Evolutionary conservation across 2,797 vertebrate species (phyloP).

Genomic region (Okamejei kenojei): DNA sequence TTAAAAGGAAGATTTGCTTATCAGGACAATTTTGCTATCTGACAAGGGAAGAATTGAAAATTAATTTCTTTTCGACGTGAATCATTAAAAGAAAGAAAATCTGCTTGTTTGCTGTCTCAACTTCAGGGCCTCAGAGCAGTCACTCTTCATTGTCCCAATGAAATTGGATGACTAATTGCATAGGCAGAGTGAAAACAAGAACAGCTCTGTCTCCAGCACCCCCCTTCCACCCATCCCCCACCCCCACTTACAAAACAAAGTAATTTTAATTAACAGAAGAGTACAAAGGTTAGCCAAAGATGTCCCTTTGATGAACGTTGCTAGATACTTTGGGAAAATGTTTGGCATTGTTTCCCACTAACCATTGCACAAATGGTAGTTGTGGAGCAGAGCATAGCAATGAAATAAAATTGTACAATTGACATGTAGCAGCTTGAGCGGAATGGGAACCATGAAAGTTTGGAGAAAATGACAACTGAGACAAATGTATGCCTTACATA

Average conservation of each 20-base stretch:
- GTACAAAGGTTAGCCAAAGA: slow-evolving; percentile 20
- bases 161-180: slow-evolving; percentile 31
- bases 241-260: slow-evolving; percentile 3
- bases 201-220: not conserved
- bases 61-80: not conserved
- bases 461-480: not conserved
- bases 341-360: not conserved
- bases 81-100: not conserved
- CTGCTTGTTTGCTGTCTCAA: not conserved
- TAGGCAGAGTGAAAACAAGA: slow-evolving; percentile 4
- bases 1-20: not conserved
- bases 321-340: slow-evolving; percentile 19
- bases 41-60: slow-evolving; percentile 25
- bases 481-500: not conserved
- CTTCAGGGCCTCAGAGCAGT: not conserved
- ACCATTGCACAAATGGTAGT: not conserved
- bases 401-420: not conserved
- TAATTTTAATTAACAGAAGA: slow-evolving; percentile 28
- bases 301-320: not conserved
- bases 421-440: not conserved
- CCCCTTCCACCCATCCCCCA: not conserved
- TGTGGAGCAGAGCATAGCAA: not conserved
- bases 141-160: slow-evolving; percentile 20
- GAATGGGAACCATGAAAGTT: not conserved
- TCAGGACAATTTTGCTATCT: not conserved